Base-by-base conservation (phyloP, 2,797 vertebrate genomes). In the Platyrinchus mystaceus region DNA sequence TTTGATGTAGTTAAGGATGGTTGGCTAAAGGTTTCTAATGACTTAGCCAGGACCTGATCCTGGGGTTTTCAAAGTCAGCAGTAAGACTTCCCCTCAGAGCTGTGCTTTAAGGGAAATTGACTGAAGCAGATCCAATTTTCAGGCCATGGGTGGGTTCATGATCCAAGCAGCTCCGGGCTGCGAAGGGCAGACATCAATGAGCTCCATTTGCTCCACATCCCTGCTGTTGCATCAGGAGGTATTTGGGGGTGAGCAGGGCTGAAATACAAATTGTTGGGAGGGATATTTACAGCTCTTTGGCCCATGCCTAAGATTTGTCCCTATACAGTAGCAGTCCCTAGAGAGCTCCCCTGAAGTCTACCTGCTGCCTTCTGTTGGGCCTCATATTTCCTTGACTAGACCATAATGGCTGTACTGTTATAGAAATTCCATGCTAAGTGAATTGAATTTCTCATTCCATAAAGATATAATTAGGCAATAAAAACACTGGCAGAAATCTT, bases 401-500 rank as follows among this genome's bases (percentile, higher is more conserved):
- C 55, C 63, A 24, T 56, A 62, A 84, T 47, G 55, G 21, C 39
- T 76, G 34, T 37, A 67, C 41, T 56, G 55, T 59, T 79, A 76
- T 2, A 93, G 89, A 89, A 88, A 91, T 78, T 66, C 66, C 67
- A 77, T 79, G 41, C n/a, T 82, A 76, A 84, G 47, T 53, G 27
- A 86, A 82, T 30, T 78, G 76, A 62, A 66, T 86, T 86, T 90
- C 79, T 87, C 28, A 13, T 92, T 90, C 87, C 53, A 74, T 82
- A 74, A 93, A 84, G 74, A 70, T 27, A 81, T 36, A 84, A 82
- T 91, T 82, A 82, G 60, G 53, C 59, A 90, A 84, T 74, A 94
- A 93, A 95, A 64, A 73, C 76, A 53, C 34, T 46, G 37, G 55
- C 80, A 94, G 77, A 76, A 82, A 76, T 39, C 75, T 67, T 88